phyloP scores from a whole-genome alignment of 2,113 vertebrate genomes.

The Cranoglanis bouderius region DNA sequence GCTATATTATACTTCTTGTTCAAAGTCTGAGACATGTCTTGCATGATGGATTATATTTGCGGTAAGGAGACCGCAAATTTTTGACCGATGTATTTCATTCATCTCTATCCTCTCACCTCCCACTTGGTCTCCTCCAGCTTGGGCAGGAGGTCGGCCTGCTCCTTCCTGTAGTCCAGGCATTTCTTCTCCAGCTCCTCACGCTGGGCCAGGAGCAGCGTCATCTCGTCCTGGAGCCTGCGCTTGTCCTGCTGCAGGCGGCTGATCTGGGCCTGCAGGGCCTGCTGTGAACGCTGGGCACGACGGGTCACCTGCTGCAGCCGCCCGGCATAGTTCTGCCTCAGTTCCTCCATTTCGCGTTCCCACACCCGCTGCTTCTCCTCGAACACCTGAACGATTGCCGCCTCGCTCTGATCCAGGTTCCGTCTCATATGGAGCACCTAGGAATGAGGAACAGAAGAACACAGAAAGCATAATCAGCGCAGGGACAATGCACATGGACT shows the following conservation, averaged over 20 bases:
- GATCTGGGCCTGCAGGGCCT: constrained; percentile 84
- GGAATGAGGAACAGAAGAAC: background rate
- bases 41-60: background rate
- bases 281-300: constrained; percentile 83
- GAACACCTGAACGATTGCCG: constrained; percentile 84
- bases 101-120: constrained; percentile 73
- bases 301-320: constrained; percentile 87
- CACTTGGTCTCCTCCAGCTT: constrained; percentile 89
- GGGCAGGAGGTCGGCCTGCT: constrained; percentile 87
- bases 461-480: background rate
- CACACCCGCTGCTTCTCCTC: constrained; percentile 89
- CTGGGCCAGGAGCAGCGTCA: constrained; percentile 80
- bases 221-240: constrained; percentile 82
- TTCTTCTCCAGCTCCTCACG: constrained; percentile 87
- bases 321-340: constrained; percentile 84
- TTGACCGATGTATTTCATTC: background rate
- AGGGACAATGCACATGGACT: background rate
- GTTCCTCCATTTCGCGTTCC: constrained; percentile 86
- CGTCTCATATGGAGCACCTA: constrained; percentile 81
- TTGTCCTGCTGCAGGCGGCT: constrained; percentile 86
- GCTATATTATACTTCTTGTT: background rate
- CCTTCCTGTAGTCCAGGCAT: constrained; percentile 86
- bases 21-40: background rate
- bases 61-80: background rate
- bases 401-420: constrained; percentile 86